These are phyloP conservation scores for Leucoraja ocellata DNA, from an alignment of 2,797 vertebrate genomes.

Conservation along the genomic window DNA sequence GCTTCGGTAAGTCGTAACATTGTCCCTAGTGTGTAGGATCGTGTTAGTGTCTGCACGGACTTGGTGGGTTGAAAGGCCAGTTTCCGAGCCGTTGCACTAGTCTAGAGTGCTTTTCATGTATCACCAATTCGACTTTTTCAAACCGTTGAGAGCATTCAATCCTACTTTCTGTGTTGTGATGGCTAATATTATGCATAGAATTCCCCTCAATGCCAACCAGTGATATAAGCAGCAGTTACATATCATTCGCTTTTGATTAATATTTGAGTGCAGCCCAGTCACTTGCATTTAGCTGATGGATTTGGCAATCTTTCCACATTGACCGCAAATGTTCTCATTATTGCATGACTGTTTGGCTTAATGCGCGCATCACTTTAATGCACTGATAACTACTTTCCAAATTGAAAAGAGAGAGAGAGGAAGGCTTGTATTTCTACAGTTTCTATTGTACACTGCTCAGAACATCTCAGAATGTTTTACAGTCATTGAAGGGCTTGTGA, in stretches of 20 bases:
- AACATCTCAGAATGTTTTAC: no score
- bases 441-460: no score
- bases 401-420: not conserved
- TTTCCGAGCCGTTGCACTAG: no score
- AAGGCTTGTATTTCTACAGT: no score
- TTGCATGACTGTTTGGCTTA: not conserved
- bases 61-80: no score
- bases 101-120: no score
- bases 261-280: not conserved
- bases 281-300: not conserved
- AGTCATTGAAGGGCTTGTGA: no score
- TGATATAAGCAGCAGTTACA: not conserved
- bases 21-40: no score
- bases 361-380: not conserved
- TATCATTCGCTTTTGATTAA: not conserved
- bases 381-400: not conserved
- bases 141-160: not conserved
- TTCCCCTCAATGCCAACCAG: not conserved
- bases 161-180: not conserved
- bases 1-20: no score
- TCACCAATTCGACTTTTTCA: not conserved
- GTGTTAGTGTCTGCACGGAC: no score
- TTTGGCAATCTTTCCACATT: not conserved
- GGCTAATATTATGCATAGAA: not conserved
- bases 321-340: slow-evolving; percentile 1